Evolutionary conservation across 2,113 vertebrate genomes (phyloP), one percentile per base, ranked within the genome.

Genomic region (Ictalurus furcatus): DNA sequence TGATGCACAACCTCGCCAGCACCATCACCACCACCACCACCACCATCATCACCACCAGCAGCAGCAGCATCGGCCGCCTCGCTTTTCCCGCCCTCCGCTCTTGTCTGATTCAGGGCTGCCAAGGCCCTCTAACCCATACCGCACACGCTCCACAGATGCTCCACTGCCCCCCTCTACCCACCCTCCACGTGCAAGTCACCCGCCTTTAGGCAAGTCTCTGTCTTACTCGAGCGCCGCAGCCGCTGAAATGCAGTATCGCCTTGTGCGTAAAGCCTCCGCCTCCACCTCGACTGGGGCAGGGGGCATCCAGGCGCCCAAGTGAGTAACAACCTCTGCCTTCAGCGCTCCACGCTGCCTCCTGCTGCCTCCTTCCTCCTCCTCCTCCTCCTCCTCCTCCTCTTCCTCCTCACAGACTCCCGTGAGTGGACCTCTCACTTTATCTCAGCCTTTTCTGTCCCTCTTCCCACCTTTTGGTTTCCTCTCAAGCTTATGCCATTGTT

Each of bases 181-280:
- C 30, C 93, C 95, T 3, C 93, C 93, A 19, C 94, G 90, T 65
- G 91, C 94, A 1, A 92, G 94, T 0, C 95, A 95, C 85, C 93
- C 97, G 0, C 97, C 97, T 61, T 90, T 98, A 89, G 97, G 97
- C 88, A 97, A 98, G 94, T 97, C 97, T 0, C 92, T 97, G 81
- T 98, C 98, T 30, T 98, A 98, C 92, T 97, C 98, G 65, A 97
- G 97, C 0, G 95, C 95, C 48, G 92, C 96, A 6, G 96, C 96
- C 0, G 94, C 97, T 0, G 96, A 96, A 88, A 93, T 97, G 96
- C 91, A 97, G 94, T 96, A 96, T 95, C 93, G 94, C 69, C 93
- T 96, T 88, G 95, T 96, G 85, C 94, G 95, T 80, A 96, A 96
- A 93, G 94, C 95, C 9, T 95, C 95, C 0, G 94, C 95, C 0